These are phyloP conservation scores for Geophilus truncorum DNA, from an alignment of 2,888 invertebrate species.

Conservation along the genomic window DNA sequence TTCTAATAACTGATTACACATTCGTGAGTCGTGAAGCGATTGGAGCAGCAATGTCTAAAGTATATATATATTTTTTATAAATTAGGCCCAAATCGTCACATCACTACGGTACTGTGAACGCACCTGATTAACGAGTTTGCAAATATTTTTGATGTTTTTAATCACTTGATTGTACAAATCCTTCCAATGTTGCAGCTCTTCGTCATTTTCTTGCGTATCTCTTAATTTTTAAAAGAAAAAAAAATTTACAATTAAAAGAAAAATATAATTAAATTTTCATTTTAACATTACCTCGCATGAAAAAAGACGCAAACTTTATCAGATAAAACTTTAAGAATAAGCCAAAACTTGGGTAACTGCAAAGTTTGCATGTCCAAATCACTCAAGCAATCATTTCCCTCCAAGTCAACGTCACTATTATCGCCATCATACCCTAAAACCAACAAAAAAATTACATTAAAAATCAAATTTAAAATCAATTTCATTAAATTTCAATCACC, in stretches of 20 bases:
- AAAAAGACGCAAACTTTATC: conserved; percentile 61
- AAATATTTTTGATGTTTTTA: conserved; percentile 57
- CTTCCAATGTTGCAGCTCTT: conserved; percentile 43
- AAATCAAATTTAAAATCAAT: too few species aligned
- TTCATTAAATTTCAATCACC: too few species aligned
- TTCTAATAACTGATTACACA: conserved; percentile 63
- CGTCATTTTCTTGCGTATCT: conserved; percentile 42
- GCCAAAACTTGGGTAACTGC: conserved; percentile 65
- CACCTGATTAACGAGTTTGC: conserved; percentile 60
- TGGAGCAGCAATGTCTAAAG: conserved; percentile 61
- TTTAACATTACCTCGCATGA: conserved; percentile 57
- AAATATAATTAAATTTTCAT: too few species aligned
- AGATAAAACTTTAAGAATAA: conserved; percentile 59
- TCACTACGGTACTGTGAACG: not conserved
- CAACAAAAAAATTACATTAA: not conserved
- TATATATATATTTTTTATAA: not conserved
- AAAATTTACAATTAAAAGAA: too few species aligned
- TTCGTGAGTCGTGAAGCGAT: conserved; percentile 61
- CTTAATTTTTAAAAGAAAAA: conserved; percentile 38
- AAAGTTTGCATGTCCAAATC: conserved; percentile 54
- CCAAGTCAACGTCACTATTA: conserved; percentile 59
- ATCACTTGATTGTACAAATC: conserved; percentile 50
- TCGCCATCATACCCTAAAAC: conserved; percentile 58
- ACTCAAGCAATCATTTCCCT: conserved; percentile 54
- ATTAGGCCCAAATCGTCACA: too few species aligned